Conservation (phyloP, 2,113 vertebrate species). For the Otus sunia region DNA sequence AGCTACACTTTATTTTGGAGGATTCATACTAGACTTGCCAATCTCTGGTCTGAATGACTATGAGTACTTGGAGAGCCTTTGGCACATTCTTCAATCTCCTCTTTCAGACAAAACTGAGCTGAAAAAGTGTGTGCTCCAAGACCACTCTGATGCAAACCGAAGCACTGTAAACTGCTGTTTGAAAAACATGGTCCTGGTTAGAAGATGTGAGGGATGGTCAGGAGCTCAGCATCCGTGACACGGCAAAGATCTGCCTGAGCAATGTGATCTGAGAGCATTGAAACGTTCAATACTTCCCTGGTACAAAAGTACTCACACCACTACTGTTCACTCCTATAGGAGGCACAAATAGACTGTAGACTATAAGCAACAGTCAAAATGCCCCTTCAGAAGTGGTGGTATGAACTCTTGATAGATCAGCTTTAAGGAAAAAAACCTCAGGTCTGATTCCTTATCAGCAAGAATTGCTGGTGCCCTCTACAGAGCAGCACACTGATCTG, state of each 20-base stretch:
- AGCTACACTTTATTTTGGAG: background rate
- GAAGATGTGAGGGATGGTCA: background rate
- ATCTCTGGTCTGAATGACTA: background rate
- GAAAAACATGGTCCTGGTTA: background rate
- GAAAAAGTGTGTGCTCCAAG: background rate
- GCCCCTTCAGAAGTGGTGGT: background rate
- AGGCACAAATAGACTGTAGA: background rate
- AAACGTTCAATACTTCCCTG: background rate
- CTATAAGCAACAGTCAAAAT: background rate
- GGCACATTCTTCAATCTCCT: background rate
- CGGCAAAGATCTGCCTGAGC: background rate
- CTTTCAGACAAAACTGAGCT: background rate
- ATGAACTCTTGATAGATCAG: background rate
- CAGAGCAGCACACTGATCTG: background rate
- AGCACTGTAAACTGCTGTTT: background rate
- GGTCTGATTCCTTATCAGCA: background rate
- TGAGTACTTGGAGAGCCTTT: background rate
- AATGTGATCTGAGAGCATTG: accelerated
- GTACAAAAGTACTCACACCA: background rate
- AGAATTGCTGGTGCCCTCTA: background rate
- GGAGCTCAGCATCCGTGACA: background rate
- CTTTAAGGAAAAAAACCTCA: background rate
- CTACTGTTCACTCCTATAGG: background rate
- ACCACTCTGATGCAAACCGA: accelerated
- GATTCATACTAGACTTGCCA: background rate